Percentiles rank a stretch among this genome's conserved stretches.
Conservation (phyloP, 1,140 invertebrate species). For the Popillia japonica region DNA sequence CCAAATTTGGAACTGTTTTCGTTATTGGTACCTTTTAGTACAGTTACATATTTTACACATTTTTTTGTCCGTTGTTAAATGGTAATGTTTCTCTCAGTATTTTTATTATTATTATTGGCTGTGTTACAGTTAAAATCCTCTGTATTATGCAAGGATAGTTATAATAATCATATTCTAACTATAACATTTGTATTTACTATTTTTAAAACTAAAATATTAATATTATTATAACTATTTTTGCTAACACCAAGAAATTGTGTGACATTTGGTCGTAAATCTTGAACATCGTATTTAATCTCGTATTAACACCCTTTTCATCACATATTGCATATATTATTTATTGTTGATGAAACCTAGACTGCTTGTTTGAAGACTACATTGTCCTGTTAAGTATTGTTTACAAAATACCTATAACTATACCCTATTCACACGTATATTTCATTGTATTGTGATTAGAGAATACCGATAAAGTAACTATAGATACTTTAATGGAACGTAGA, state of each 20-base stretch:
- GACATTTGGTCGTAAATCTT: neutral
- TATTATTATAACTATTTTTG: neutral
- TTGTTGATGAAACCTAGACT: neutral
- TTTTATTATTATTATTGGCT: neutral
- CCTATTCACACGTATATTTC: neutral
- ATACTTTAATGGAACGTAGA: too few species aligned
- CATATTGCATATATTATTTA: neutral
- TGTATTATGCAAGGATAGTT: slow-evolving; percentile 1
- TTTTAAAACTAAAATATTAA: neutral
- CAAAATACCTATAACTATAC: neutral
- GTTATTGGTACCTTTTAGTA: slow-evolving; percentile 4
- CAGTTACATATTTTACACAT: neutral
- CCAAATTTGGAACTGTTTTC: slow-evolving; percentile 7
- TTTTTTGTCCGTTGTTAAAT: slow-evolving; percentile 2
- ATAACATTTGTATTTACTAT: too few species aligned
- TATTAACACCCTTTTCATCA: neutral
- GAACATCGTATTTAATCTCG: neutral
- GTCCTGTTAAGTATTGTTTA: slow-evolving; percentile 1
- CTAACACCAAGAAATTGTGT: neutral
- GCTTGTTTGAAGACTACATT: neutral
- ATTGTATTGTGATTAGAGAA: neutral
- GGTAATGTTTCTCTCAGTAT: slow-evolving; percentile 2
- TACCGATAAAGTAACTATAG: too few species aligned
- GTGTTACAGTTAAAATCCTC: neutral
- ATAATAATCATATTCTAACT: neutral